Percentiles rank a stretch among this genome's conserved stretches.
phyloP scores from a whole-genome alignment of 2,113 vertebrate genomes.

The Notarius quadriscutis region DNA sequence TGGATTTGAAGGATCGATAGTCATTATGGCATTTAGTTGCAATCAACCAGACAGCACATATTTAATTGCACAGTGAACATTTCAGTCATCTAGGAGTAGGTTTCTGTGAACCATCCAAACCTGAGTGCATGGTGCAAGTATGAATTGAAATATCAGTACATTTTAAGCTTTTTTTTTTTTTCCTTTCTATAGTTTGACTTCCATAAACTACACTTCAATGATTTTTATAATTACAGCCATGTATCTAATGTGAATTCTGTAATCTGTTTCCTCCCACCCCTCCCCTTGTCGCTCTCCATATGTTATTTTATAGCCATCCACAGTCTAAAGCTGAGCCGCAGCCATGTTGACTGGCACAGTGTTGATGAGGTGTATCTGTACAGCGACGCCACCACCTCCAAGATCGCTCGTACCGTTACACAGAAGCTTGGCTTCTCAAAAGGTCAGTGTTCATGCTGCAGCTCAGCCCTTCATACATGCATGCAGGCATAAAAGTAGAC shows the following conservation, averaged over 20 bases:
- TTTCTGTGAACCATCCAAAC: background rate
- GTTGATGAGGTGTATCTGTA: conserved; percentile 96
- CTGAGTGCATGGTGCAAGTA: conserved; percentile 38
- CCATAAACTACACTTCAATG: background rate
- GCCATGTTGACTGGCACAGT: conserved; percentile 95
- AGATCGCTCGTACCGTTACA: conserved; percentile 94
- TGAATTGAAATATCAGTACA: conserved; percentile 62
- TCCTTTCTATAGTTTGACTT: background rate
- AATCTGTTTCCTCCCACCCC: background rate
- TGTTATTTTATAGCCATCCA: conserved; percentile 79
- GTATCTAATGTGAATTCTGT: conserved; percentile 16
- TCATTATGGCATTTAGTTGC: background rate
- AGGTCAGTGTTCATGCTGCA: conserved; percentile 73
- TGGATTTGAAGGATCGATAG: background rate
- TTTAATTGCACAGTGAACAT: background rate
- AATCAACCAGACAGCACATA: background rate
- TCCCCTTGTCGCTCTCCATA: background rate
- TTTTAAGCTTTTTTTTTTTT: background rate
- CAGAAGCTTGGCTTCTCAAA: conserved; percentile 97
- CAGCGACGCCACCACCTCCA: conserved; percentile 97
- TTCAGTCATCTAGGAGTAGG: background rate
- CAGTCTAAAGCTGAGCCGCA: conserved; percentile 90
- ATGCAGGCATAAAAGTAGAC: background rate
- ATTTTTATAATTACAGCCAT: conserved; percentile 2
- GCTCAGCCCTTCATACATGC: background rate